A percentile compares a stretch with the other conserved stretches of the same genome.
Evolutionary conservation across 1,140 invertebrate species (phyloP).

Genomic region (Drosophila kanapiae): DNA sequence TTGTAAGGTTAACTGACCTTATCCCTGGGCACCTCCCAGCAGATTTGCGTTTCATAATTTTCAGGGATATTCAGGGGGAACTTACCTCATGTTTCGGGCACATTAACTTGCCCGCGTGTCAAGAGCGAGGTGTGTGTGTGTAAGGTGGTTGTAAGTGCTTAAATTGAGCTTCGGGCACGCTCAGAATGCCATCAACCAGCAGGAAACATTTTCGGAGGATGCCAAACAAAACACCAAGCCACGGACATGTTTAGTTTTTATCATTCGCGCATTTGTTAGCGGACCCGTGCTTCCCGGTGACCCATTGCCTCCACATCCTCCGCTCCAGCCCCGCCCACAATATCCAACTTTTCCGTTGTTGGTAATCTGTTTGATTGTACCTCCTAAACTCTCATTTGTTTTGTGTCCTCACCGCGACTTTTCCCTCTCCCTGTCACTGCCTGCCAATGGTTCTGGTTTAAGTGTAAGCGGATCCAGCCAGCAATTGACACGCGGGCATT

Average conservation of each 20-base stretch:
- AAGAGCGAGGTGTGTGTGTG: slow-evolving; percentile 1
- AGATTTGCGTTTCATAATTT: neutral
- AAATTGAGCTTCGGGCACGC: slow-evolving; percentile 44
- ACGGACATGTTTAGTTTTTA: slow-evolving; percentile 68
- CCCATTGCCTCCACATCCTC: slow-evolving; percentile 2
- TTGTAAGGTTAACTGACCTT: neutral
- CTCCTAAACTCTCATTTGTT: slow-evolving; percentile 20
- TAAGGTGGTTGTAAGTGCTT: slow-evolving; percentile 48
- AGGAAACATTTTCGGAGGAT: slow-evolving; percentile 17
- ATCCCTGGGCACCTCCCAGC: neutral
- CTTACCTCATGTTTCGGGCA: neutral
- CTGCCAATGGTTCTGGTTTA: slow-evolving; percentile 1
- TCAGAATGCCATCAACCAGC: slow-evolving; percentile 32
- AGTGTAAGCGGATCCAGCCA: slow-evolving; percentile 36
- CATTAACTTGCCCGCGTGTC: neutral
- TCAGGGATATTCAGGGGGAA: neutral
- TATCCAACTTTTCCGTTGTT: slow-evolving; percentile 39
- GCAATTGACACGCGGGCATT: slow-evolving; percentile 43
- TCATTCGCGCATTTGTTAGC: slow-evolving; percentile 55
- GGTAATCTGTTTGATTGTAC: slow-evolving; percentile 44
- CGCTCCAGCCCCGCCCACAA: neutral
- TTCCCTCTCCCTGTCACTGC: neutral
- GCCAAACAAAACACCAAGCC: slow-evolving; percentile 39
- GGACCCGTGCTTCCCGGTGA: slow-evolving; percentile 34
- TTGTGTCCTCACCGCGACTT: slow-evolving; percentile 1